Conservation (phyloP, 2,113 vertebrate species). For the Carettochelys insculpta region DNA sequence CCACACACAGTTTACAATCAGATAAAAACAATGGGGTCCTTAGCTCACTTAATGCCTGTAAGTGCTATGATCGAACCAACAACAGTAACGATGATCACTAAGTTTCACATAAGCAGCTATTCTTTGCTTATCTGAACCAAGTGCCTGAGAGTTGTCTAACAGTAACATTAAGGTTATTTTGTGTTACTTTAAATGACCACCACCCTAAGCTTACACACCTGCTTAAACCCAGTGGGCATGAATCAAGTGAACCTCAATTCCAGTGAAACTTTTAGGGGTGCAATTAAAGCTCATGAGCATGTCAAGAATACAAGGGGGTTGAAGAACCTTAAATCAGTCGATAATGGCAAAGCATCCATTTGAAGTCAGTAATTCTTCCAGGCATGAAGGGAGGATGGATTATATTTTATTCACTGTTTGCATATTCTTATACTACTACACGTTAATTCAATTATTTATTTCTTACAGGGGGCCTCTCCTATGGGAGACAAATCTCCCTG, state of each 20-base stretch:
- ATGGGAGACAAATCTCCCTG: neutral
- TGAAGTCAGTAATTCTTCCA: neutral
- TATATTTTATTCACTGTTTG: neutral
- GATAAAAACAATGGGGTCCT: neutral
- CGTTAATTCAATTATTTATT: neutral
- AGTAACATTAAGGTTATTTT: neutral
- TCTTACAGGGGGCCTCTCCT: neutral
- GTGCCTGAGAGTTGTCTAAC: neutral
- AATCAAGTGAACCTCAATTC: neutral
- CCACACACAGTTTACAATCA: neutral
- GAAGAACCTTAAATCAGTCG: neutral
- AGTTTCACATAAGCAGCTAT: conserved; percentile 11
- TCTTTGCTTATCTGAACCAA: neutral
- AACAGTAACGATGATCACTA: neutral
- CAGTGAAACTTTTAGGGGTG: neutral
- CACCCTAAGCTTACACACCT: neutral
- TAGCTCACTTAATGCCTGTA: neutral
- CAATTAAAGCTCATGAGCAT: neutral
- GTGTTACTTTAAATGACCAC: neutral
- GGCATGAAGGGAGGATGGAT: neutral
- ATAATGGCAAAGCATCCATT: neutral
- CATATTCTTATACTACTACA: neutral
- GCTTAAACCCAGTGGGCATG: neutral
- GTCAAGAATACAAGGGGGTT: neutral
- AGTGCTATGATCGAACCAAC: neutral